These are phyloP conservation scores for Pseudopipra pipra DNA, from an alignment of 2,113 vertebrate genomes.

Conservation along the genomic window DNA sequence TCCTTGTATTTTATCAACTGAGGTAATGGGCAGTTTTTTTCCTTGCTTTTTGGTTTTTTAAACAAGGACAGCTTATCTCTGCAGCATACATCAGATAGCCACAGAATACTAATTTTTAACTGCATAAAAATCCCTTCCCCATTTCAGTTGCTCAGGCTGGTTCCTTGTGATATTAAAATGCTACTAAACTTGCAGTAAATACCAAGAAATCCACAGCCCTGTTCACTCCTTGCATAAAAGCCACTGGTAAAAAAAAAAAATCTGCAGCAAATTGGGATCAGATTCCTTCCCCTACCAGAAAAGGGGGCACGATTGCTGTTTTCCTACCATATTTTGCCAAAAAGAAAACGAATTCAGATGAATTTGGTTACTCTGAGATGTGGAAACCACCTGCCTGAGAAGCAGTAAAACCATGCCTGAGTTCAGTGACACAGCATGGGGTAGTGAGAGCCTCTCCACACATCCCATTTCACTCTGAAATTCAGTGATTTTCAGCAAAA, in stretches of 20 bases:
- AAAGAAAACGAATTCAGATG: background rate
- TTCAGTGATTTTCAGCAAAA: background rate
- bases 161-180: background rate
- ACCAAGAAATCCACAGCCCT: background rate
- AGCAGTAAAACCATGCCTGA: rapidly evolving
- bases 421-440: background rate
- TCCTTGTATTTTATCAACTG: background rate
- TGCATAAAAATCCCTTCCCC: background rate
- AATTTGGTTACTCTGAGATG: background rate
- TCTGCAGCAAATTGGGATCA: background rate
- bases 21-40: background rate
- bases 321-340: background rate
- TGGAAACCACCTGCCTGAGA: background rate
- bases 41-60: background rate
- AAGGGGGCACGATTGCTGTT: background rate
- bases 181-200: background rate
- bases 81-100: background rate
- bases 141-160: background rate
- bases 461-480: background rate
- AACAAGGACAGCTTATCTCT: background rate
- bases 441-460: background rate
- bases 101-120: constrained; percentile 15
- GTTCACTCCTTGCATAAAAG: background rate
- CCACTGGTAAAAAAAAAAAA: background rate
- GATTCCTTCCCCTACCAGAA: background rate